phyloP scores from a whole-genome alignment of 2,888 invertebrate species.

The Spodoptera littoralis region DNA sequence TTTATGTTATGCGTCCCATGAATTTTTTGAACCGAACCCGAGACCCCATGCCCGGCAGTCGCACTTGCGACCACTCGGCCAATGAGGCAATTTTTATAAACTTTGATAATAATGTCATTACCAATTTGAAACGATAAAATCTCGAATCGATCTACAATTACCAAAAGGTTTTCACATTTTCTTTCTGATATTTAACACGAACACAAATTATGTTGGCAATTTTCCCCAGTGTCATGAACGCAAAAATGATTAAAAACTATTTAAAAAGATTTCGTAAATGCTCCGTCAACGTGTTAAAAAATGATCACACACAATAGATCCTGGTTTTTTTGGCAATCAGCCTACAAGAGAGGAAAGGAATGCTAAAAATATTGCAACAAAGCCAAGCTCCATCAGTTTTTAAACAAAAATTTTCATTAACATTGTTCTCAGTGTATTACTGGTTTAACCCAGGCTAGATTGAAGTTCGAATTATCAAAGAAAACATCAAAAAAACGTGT shows the following conservation, averaged over 20 bases:
- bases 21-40: too few relatives aligned
- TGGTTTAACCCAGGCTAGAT: background rate
- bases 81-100: too few relatives aligned
- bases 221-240: too few relatives aligned
- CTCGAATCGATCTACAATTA: too few relatives aligned
- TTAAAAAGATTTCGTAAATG: conserved; percentile 22
- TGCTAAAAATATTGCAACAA: conserved; percentile 33
- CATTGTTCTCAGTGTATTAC: conserved; percentile 4
- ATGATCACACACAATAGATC: conserved; percentile 8
- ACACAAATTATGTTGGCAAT: too few relatives aligned
- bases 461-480: background rate
- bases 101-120: too few relatives aligned
- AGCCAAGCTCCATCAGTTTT: conserved; percentile 5
- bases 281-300: conserved; percentile 16
- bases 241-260: conserved; percentile 1
- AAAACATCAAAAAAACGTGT: background rate
- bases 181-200: too few relatives aligned
- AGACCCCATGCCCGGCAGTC: too few relatives aligned
- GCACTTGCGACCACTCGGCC: too few relatives aligned
- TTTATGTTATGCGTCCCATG: too few relatives aligned
- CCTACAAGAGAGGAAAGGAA: background rate
- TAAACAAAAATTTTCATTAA: conserved; percentile 18
- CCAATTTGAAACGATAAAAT: too few relatives aligned
- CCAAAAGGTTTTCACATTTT: too few relatives aligned
- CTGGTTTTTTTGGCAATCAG: conserved; percentile 29